Evolutionary conservation across 2,797 vertebrate species (phyloP).

Genomic region (Peromyscus eremicus): DNA sequence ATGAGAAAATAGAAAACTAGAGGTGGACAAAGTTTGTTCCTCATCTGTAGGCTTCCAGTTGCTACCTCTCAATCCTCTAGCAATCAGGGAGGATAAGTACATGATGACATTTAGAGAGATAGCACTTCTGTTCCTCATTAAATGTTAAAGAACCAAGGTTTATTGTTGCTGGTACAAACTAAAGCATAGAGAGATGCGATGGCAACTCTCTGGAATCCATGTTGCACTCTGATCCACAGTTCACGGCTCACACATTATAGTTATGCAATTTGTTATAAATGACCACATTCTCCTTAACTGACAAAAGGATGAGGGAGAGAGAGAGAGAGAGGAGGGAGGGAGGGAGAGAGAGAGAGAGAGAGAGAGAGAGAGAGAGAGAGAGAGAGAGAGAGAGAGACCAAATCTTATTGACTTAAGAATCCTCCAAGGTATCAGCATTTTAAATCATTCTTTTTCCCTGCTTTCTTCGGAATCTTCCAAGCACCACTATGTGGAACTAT

Average conservation of each 20-base stretch:
- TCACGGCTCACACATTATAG: neutral
- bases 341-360: neutral
- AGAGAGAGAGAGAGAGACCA: neutral
- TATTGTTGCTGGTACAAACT: neutral
- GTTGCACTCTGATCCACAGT: neutral
- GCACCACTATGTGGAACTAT: neutral
- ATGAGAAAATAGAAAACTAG: neutral
- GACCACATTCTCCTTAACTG: neutral
- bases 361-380: neutral
- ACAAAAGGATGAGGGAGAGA: fast-evolving
- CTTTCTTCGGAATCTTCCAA: neutral
- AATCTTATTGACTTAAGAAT: neutral
- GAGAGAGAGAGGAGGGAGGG: neutral
- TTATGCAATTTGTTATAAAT: neutral
- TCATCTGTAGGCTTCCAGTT: neutral
- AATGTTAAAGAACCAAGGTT: neutral
- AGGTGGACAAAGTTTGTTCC: constrained; percentile 13
- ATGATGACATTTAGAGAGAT: neutral
- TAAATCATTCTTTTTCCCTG: neutral
- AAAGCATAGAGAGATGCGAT: neutral
- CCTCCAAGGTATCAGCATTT: neutral
- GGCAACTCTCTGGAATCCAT: neutral
- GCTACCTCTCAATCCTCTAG: neutral
- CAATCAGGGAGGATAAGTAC: neutral
- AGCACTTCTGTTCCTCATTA: neutral